Conservation (phyloP, 2,888 invertebrate genomes). For the Phania funesta region DNA sequence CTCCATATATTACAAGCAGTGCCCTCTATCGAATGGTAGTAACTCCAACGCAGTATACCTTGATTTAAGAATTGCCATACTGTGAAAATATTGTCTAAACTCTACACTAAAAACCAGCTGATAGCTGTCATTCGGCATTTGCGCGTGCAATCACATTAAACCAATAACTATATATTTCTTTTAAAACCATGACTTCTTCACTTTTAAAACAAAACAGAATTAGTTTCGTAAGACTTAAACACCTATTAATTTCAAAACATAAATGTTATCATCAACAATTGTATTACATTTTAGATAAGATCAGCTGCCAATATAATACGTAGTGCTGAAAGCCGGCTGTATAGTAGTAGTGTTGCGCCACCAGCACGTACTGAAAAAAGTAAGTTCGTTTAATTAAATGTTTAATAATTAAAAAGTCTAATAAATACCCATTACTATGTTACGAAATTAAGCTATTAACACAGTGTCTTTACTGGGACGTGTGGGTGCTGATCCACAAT, state of each 20-base stretch:
- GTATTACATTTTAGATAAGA: slow-evolving; percentile 28
- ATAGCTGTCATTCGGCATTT: not conserved
- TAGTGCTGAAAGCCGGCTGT: slow-evolving; percentile 23
- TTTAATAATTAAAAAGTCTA: not conserved
- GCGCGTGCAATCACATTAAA: slow-evolving; percentile 20
- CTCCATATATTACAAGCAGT: too few relatives aligned
- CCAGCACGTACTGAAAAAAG: slow-evolving; percentile 67
- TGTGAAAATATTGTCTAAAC: not conserved
- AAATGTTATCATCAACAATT: not conserved
- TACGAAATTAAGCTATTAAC: slow-evolving; percentile 86
- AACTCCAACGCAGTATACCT: not conserved
- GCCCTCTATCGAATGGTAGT: slow-evolving; percentile 17
- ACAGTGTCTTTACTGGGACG: slow-evolving; percentile 91
- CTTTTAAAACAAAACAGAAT: slow-evolving; percentile 37
- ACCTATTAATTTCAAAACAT: not conserved
- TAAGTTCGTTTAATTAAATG: slow-evolving; percentile 27
- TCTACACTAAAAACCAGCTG: slow-evolving; percentile 25
- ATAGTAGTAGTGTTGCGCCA: slow-evolving; percentile 40
- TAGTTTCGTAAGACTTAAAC: slow-evolving; percentile 18
- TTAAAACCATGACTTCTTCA: slow-evolving; percentile 32
- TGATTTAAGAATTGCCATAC: not conserved
- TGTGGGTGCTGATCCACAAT: slow-evolving; percentile 93
- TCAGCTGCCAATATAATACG: not conserved
- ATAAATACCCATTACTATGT: not conserved
- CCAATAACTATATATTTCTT: not conserved